Evolutionary conservation across 1,140 invertebrate species (phyloP).

Genomic region (Temnothorax curvispinosus): DNA sequence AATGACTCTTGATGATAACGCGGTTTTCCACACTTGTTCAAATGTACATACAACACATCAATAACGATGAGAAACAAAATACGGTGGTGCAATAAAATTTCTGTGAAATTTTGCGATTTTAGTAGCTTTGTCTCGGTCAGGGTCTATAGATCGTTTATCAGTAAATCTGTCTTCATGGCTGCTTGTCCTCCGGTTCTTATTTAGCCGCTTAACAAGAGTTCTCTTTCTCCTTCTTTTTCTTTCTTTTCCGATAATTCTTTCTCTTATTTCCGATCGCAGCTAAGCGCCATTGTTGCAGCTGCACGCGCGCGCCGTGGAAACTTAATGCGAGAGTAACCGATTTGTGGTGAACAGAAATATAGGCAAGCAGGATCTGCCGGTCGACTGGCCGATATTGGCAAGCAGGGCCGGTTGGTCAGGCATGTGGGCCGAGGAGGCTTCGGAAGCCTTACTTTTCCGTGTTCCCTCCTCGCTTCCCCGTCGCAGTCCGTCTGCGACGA

Average conservation of each 20-base stretch:
- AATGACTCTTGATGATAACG: background rate
- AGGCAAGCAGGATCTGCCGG: conserved; percentile 63
- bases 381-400: conserved; percentile 34
- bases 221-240: background rate
- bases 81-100: background rate
- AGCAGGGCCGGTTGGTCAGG: conserved; percentile 67
- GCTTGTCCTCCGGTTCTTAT: conserved; percentile 14
- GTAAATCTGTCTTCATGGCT: conserved; percentile 8
- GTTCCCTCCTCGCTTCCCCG: conserved; percentile 75
- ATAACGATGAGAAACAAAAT: background rate
- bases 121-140: background rate
- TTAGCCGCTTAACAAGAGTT: conserved; percentile 8
- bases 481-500: conserved; percentile 58
- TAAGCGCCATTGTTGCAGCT: conserved; percentile 57
- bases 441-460: conserved; percentile 80
- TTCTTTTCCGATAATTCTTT: background rate
- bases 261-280: conserved; percentile 62
- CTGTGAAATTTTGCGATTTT: background rate
- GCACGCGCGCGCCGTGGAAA: conserved; percentile 46
- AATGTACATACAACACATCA: no score
- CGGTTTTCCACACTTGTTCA: background rate
- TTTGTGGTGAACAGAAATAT: conserved; percentile 77
- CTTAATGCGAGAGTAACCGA: conserved; percentile 62
- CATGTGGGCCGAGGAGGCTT: conserved; percentile 76
- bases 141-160: background rate